A percentile compares a stretch with the other conserved stretches of the same genome.
Conservation (phyloP, 2,888 invertebrate species). For the Brenthis daphne region DNA sequence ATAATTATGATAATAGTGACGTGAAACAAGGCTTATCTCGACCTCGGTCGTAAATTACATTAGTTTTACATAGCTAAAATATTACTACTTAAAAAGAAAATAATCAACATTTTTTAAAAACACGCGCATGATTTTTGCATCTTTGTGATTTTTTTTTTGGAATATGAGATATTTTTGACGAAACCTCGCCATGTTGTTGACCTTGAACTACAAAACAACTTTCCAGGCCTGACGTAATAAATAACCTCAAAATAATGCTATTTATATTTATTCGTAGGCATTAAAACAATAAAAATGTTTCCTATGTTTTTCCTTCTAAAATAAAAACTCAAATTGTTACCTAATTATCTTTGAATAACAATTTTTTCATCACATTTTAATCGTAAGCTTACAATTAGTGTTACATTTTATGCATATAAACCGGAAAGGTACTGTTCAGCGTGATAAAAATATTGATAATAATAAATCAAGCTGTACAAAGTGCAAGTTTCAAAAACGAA, state of each 20-base stretch:
- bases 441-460: background rate
- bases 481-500: background rate
- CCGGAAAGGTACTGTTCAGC: no score
- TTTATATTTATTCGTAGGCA: constrained; percentile 30
- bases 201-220: constrained; percentile 60
- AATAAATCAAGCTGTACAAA: background rate
- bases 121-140: no score
- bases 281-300: constrained; percentile 9
- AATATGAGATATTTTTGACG: constrained; percentile 34
- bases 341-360: no score
- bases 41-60: no score
- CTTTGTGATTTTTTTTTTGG: background rate
- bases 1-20: background rate
- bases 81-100: no score
- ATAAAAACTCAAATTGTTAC: background rate
- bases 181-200: constrained; percentile 42
- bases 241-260: constrained; percentile 36
- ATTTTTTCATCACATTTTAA: no score
- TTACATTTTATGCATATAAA: no score
- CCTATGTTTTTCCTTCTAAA: constrained; percentile 3
- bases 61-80: no score
- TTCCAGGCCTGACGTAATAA: constrained; percentile 52
- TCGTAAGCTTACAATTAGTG: no score
- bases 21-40: background rate
- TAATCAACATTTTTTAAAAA: no score